A percentile compares a stretch with the other conserved stretches of the same genome.
Conservation (phyloP, 2,888 invertebrate species). For the Agrochola circellaris region DNA sequence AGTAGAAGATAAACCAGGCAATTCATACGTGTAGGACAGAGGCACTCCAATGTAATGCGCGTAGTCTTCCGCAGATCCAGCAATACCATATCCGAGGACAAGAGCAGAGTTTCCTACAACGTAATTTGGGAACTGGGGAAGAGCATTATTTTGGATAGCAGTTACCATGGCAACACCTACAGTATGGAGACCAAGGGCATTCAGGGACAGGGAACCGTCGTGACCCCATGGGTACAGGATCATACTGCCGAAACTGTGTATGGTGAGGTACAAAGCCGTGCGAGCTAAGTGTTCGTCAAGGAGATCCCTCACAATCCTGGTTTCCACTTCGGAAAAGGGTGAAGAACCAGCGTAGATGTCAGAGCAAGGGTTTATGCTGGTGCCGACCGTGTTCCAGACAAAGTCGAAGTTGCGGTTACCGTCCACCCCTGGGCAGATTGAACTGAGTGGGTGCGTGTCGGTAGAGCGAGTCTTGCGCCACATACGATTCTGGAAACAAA, state of each 20-base stretch:
- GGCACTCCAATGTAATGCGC: slow-evolving; percentile 90
- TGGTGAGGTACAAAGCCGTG: slow-evolving; percentile 92
- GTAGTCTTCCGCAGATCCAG: slow-evolving; percentile 93
- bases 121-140: slow-evolving; percentile 83
- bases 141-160: slow-evolving; percentile 78
- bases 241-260: slow-evolving; percentile 94
- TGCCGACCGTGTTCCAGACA: slow-evolving; percentile 92
- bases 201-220: slow-evolving; percentile 86
- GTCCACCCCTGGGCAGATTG: slow-evolving; percentile 92
- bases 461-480: slow-evolving; percentile 93
- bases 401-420: slow-evolving; percentile 94
- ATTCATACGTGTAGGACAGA: slow-evolving; percentile 92
- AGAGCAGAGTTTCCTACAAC: slow-evolving; percentile 89
- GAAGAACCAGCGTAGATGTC: slow-evolving; percentile 91
- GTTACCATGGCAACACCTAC: slow-evolving; percentile 83
- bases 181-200: slow-evolving; percentile 84
- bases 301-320: slow-evolving; percentile 90
- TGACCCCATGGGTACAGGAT: slow-evolving; percentile 93
- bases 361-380: slow-evolving; percentile 89
- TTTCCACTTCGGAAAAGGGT: slow-evolving; percentile 93
- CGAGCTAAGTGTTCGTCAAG: slow-evolving; percentile 86
- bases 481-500: slow-evolving; percentile 87
- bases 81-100: slow-evolving; percentile 89
- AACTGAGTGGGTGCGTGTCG: slow-evolving; percentile 70
- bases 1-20: slow-evolving; percentile 89